Percentiles rank a stretch among this genome's conserved stretches.
These are phyloP conservation scores for Carassius gibelio DNA, from an alignment of 2,113 vertebrate genomes.

Conservation along the genomic window DNA sequence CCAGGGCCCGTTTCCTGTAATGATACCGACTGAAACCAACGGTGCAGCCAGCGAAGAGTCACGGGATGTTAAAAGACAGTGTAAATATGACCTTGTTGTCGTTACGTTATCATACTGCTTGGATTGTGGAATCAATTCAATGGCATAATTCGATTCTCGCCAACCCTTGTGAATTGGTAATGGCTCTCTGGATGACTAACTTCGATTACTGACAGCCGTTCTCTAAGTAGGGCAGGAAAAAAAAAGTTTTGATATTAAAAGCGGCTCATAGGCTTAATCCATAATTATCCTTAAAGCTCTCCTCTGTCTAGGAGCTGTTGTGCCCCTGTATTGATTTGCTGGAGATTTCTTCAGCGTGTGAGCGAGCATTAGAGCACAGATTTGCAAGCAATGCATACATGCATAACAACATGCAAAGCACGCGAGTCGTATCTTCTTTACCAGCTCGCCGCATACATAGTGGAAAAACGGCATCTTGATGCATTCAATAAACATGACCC, in stretches of 20 bases:
- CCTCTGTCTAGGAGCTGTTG: constrained; percentile 47
- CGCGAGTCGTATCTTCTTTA: constrained; percentile 62
- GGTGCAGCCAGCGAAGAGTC: too few relatives aligned
- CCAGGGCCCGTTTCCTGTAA: too few relatives aligned
- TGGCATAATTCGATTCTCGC: constrained; percentile 54
- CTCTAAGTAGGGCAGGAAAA: constrained; percentile 50
- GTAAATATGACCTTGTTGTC: too few relatives aligned
- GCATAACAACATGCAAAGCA: constrained; percentile 50
- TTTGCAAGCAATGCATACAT: constrained; percentile 46
- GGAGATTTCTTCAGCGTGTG: constrained; percentile 43
- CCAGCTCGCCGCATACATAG: constrained; percentile 56
- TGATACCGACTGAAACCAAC: too few relatives aligned
- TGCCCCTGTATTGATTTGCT: constrained; percentile 44
- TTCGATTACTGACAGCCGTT: constrained; percentile 57
- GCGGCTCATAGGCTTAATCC: constrained; percentile 57
- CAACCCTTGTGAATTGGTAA: constrained; percentile 47
- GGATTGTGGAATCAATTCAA: constrained; percentile 54
- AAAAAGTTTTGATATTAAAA: constrained; percentile 48
- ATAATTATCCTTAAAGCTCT: constrained; percentile 51
- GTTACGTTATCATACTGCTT: neutral
- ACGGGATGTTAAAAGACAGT: too few relatives aligned
- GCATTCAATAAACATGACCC: constrained; percentile 48
- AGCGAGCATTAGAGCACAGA: constrained; percentile 44
- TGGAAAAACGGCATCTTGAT: constrained; percentile 60
- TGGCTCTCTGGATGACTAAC: constrained; percentile 57